Evolutionary conservation across 2,113 vertebrate genomes (phyloP), one percentile per base, ranked within the genome.

Genomic region (Myxocyprinus asiaticus): DNA sequence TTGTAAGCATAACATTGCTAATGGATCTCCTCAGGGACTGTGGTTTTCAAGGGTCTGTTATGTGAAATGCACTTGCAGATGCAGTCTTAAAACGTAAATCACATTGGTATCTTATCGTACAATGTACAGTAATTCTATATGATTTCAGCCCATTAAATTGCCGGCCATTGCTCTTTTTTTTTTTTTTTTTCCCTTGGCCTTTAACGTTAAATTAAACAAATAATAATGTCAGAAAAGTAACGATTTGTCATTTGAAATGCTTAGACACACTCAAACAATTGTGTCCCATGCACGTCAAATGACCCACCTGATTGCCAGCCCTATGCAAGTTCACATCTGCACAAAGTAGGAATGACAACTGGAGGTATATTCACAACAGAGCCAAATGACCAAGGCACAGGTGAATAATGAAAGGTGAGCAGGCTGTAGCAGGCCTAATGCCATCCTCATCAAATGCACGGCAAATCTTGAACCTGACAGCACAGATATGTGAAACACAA

Each of bases 361-460:
- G 22, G 22, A 3, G 5, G 45, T 50, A 17, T 17, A 2, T 69
- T 33, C 12, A 8, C 9, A 17, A 53, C 50, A 33, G 22, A 33
- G 22, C 5, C 14, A 4, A 76, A 55, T 14, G 8, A 65, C 65
- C 74, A 66, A 76, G 48, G 33, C 74, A 65, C 6, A 3, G 12
- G 56, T 9, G 56, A 73, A 61, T 76, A 66, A 65, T 51, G 61
- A 76, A 76, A 65, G 62, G 48, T 76, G 73, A 76, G 53, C 73
- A 76, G 74, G 50, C 74, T 53, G 48, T 11, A 33, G 33, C 9
- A 9, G 62, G 63, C 50, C 78, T 73, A 78, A 75, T 59, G 58
- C 48, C 73, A 61, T 55, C 78, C 64, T 77, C 78, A 67, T 75
- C 74, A 72, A 15, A 80, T 59, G 73, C 78, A 75, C n/a, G 9